Conservation (phyloP, 1,140 invertebrate species). For the Drusus annulatus region DNA sequence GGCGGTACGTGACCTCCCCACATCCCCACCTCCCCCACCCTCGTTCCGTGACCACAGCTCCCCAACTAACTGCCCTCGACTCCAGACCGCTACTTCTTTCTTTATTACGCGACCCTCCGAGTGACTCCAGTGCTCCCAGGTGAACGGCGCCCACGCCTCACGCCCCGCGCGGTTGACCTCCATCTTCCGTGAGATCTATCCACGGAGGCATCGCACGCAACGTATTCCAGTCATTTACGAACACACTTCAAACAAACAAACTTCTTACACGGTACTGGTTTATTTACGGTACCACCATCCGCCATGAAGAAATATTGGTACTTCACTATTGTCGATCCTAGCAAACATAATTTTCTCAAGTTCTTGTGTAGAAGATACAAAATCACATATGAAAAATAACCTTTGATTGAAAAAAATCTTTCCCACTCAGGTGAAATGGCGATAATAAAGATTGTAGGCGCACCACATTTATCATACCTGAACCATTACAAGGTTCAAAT, state of each 20-base stretch:
- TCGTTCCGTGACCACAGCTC: too few relatives aligned
- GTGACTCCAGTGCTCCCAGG: slow-evolving; percentile 17
- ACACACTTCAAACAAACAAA: background rate
- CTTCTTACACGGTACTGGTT: background rate
- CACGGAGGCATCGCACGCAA: slow-evolving; percentile 5
- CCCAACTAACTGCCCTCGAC: background rate
- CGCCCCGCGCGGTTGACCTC: background rate
- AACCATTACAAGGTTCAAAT: background rate
- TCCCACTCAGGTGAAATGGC: too few relatives aligned
- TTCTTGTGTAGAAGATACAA: too few relatives aligned
- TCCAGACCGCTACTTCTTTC: slow-evolving; percentile 17
- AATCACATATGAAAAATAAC: too few relatives aligned
- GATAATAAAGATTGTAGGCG: background rate
- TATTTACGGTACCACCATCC: slow-evolving; percentile 14
- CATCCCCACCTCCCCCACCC: background rate
- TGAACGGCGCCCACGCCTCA: background rate
- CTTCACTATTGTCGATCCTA: too few relatives aligned
- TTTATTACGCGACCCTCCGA: background rate
- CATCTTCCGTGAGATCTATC: background rate
- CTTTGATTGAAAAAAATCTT: too few relatives aligned
- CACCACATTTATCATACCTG: background rate
- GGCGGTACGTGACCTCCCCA: slow-evolving; percentile 41
- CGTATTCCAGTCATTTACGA: slow-evolving; percentile 3
- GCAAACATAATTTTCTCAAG: too few relatives aligned
- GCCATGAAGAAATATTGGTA: too few relatives aligned